phyloP scores from a whole-genome alignment of 2,888 invertebrate species.

The Meteorus cinctellus region DNA sequence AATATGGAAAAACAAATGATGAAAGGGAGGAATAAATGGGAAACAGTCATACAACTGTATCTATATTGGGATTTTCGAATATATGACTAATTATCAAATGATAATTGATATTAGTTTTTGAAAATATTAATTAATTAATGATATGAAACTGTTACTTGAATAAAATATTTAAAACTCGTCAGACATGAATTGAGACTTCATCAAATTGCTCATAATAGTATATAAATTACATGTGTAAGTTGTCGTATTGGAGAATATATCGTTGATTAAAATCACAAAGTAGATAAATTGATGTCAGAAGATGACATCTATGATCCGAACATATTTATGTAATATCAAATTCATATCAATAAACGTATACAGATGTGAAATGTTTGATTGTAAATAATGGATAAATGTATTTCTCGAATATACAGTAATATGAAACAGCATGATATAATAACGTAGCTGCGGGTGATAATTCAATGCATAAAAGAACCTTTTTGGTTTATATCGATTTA shows the following conservation, averaged over 20 bases:
- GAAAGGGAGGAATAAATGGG: not conserved
- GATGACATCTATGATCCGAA: not conserved
- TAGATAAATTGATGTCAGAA: not conserved
- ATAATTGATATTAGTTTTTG: not conserved
- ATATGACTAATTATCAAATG: not conserved
- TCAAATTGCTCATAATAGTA: constrained; percentile 5
- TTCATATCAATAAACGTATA: constrained; percentile 22
- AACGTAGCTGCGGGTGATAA: not conserved
- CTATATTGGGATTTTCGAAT: not conserved
- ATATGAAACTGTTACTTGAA: not conserved
- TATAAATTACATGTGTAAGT: not conserved
- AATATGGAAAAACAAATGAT: not conserved
- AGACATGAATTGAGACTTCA: not conserved
- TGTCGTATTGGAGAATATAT: not conserved
- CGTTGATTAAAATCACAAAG: not conserved
- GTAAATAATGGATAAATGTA: constrained; percentile 11
- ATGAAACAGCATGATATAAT: not conserved
- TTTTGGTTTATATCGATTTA: not conserved
- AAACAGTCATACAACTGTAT: not conserved
- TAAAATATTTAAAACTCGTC: not conserved
- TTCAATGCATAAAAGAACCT: not conserved
- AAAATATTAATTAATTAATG: not conserved
- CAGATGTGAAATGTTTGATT: constrained; percentile 19
- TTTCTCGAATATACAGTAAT: not conserved
- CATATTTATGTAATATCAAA: constrained; percentile 19